Conservation (phyloP, 92 coral and sea anemone genomes). For the Actinernus sp. region DNA sequence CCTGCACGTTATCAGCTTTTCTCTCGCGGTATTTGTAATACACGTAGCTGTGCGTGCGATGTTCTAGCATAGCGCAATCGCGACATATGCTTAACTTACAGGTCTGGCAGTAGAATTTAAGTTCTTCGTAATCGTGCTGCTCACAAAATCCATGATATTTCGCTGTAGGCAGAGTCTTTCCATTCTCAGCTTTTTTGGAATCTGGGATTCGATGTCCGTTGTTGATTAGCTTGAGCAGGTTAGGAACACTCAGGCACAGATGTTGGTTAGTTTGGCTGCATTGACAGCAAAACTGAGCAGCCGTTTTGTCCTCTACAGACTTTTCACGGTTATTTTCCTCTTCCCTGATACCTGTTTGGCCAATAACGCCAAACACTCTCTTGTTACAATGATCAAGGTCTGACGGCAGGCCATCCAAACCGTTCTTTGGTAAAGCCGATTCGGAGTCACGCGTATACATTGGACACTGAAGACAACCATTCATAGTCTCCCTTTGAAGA, state of each 20-base stretch:
- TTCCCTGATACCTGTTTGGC: no score
- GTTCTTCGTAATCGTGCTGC: slow-evolving; percentile 24
- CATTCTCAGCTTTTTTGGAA: no score
- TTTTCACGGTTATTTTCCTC: no score
- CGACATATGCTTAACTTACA: slow-evolving; percentile 29
- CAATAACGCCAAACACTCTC: no score
- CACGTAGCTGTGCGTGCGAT: slow-evolving; percentile 29
- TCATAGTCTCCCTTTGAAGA: no score
- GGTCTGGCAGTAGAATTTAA: slow-evolving; percentile 22
- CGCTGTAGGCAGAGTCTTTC: background rate
- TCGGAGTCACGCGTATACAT: no score
- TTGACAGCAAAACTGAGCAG: no score
- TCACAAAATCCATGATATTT: background rate
- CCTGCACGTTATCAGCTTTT: background rate
- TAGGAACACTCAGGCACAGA: background rate
- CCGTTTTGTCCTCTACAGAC: no score
- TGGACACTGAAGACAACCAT: no score
- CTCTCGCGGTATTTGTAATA: slow-evolving; percentile 4
- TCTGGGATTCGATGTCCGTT: background rate
- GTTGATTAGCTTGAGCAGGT: background rate
- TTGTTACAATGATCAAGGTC: no score
- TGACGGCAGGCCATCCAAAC: no score
- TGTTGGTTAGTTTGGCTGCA: background rate
- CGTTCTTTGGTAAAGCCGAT: no score
- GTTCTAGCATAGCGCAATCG: slow-evolving; percentile 45